Conservation (phyloP, 64 coral and sea anemone genomes). For the Dendrophyllia cribrosa region DNA sequence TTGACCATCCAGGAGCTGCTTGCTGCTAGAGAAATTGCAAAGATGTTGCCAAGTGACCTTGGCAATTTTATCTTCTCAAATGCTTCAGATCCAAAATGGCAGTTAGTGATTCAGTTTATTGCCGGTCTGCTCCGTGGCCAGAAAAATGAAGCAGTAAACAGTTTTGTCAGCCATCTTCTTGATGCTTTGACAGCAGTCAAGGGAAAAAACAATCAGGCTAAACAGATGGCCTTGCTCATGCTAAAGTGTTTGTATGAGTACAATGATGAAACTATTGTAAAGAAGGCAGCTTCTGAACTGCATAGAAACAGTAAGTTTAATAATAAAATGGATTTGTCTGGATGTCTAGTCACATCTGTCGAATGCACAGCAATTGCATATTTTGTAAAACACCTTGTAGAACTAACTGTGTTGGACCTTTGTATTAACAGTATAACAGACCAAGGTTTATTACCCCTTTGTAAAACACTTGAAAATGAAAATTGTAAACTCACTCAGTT, state of each 20-base stretch:
- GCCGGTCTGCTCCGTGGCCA: background rate
- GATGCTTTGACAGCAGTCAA: background rate
- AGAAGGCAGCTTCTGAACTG: constrained; percentile 33
- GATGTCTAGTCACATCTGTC: background rate
- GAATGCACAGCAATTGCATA: constrained; percentile 29
- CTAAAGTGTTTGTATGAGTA: constrained; percentile 16
- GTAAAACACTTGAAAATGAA: no score
- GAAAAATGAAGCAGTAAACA: background rate
- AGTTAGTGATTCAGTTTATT: background rate
- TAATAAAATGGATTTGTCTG: background rate
- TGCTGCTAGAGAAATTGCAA: background rate
- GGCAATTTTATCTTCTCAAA: background rate
- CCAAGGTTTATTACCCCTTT: no score
- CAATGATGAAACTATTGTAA: background rate
- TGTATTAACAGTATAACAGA: no score
- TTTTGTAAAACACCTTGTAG: background rate
- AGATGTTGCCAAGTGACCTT: background rate
- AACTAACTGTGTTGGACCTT: no score
- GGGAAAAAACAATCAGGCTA: background rate
- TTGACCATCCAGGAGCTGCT: background rate
- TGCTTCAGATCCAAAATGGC: background rate
- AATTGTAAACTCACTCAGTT: no score
- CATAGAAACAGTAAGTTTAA: constrained; percentile 3
- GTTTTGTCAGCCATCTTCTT: background rate
- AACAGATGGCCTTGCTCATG: background rate